Evolutionary conservation across 2,113 vertebrate genomes (phyloP).

Genomic region (Marmota flaviventris): DNA sequence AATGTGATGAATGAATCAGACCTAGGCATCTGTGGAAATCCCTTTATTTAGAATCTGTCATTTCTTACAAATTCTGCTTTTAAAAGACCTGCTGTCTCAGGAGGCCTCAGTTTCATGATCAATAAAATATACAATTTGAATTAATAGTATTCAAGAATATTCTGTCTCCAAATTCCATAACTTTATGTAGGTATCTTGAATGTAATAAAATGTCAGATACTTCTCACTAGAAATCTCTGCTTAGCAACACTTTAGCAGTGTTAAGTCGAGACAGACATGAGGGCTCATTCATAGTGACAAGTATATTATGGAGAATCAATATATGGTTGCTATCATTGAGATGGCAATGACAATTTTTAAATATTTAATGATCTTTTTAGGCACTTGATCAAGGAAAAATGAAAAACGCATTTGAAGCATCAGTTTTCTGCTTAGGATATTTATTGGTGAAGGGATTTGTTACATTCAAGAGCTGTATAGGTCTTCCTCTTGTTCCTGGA

Average conservation of each 20-base stretch:
- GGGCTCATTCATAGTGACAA: background rate
- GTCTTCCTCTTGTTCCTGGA: background rate
- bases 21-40: background rate
- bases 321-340: background rate
- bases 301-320: background rate
- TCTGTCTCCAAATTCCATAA: background rate
- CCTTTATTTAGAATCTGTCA: background rate
- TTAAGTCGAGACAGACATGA: background rate
- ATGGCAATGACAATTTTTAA: background rate
- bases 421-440: background rate
- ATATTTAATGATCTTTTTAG: background rate
- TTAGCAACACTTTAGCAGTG: background rate
- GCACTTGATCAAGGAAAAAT: background rate
- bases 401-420: background rate
- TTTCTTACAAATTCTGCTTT: background rate
- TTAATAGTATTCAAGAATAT: background rate
- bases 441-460: background rate
- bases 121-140: conserved; percentile 17
- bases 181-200: background rate
- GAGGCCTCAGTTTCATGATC: background rate
- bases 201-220: background rate
- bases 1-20: background rate
- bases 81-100: background rate
- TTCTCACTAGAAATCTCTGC: background rate
- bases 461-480: background rate